Conservation (phyloP, 1,140 invertebrate genomes). For the Aricia agestis region DNA sequence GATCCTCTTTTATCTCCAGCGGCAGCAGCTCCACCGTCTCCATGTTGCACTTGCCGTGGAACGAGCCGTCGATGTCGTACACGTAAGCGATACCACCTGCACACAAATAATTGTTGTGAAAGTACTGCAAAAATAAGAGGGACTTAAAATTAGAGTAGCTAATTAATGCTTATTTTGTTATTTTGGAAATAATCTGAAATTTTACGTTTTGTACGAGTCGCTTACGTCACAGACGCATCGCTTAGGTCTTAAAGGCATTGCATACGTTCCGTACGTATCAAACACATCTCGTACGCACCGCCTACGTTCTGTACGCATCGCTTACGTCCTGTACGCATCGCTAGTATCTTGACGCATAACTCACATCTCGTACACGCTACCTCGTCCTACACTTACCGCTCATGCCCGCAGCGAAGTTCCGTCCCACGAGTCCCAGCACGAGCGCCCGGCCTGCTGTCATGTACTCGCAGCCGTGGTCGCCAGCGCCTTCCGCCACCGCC, state of each 20-base stretch:
- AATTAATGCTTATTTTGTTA: no score
- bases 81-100: conserved; percentile 96
- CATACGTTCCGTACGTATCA: no score
- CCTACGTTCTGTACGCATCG: neutral
- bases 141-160: no score
- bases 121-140: neutral
- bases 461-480: conserved; percentile 99
- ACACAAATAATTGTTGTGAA: neutral
- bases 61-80: conserved; percentile 91
- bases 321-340: neutral
- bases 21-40: conserved; percentile 94
- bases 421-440: conserved; percentile 94
- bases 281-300: no score
- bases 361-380: no score
- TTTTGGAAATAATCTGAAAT: no score
- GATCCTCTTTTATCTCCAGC: conserved; percentile 87
- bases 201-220: no score
- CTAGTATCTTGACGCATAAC: neutral
- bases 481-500: conserved; percentile 95
- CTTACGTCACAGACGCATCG: no score
- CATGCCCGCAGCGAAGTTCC: conserved; percentile 99
- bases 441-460: conserved; percentile 97
- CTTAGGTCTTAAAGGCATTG: no score
- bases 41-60: conserved; percentile 91
- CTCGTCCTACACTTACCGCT: conserved; percentile 77